These are phyloP conservation scores for Ciconia stormi DNA, from an alignment of 2,113 vertebrate species.

Conservation along the genomic window DNA sequence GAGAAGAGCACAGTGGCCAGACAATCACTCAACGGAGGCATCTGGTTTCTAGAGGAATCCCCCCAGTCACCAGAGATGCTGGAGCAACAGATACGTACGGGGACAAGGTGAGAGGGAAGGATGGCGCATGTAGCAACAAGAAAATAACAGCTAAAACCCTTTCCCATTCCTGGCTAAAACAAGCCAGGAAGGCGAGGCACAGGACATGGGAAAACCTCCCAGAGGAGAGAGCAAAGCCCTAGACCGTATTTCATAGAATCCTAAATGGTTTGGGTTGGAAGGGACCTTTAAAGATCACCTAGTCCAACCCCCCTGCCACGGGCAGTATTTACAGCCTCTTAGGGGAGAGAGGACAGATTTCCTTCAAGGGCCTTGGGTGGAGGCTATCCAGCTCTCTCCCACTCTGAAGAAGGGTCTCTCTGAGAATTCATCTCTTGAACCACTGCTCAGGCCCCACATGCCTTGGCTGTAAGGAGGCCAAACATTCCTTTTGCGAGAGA, in stretches of 20 bases:
- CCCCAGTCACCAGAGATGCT: not conserved
- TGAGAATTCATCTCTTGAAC: not conserved
- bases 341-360: not conserved
- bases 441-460: not conserved
- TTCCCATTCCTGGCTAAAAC: not conserved
- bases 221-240: not conserved
- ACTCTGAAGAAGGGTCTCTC: not conserved
- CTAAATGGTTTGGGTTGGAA: not conserved
- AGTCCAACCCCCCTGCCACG: not conserved
- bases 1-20: not conserved
- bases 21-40: not conserved
- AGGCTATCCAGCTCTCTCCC: not conserved
- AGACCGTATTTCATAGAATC: not conserved
- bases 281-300: not conserved
- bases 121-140: fast-evolving
- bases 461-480: not conserved
- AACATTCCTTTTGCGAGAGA: not conserved
- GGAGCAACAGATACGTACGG: fast-evolving
- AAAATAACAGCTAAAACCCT: not conserved
- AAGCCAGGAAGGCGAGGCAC: not conserved
- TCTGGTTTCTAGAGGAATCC: not conserved
- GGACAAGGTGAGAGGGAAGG: not conserved
- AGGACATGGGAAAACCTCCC: not conserved
- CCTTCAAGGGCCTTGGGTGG: not conserved
- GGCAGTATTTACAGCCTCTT: not conserved